Evolutionary conservation across 2,888 invertebrate species (phyloP), one percentile per base, ranked within the genome.

Genomic region (Drosophila testacea): DNA sequence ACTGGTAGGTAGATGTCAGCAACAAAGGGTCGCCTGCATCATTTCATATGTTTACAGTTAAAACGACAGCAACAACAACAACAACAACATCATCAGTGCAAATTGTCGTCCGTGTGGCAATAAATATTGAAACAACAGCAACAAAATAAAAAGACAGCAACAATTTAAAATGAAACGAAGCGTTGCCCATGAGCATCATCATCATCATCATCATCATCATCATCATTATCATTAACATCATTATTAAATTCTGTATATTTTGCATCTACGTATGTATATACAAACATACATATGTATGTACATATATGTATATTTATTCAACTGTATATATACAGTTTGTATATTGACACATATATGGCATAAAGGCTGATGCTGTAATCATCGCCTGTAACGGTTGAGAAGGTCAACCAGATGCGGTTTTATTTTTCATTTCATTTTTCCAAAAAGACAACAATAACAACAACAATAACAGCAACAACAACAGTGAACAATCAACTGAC

Each of bases 351-450:
- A 65, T 75, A 66, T 72, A 64, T 74, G 74, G 57, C 69, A 69
- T 51, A 59, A 65, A 78, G 61, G 36, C 68, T 64, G 82, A 74
- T 82, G 87, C 82, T 84, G 87, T 83, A 83, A 86, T 74, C 77
- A 74, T 47, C 13, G 56, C 66, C 81, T 83, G 81, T 83, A 84
- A 84, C 83, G 83, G 83, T 88, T 76, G 73, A 70, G 81, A 84
- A 84, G 83, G 83, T 84, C 87, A 84, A 81, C 88, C 87, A 88
- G 88, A 65, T 83, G 78, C 78, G 73, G 71, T 69, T 83, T 65
- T 30, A 4, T 30, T 30, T 30, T 30, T 30, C 30, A 30, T 30
- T 66, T 67, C 62, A 59, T 63, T 66, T 75, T 50, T 32, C 27
- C 44, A 44, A 57, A 16, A 2, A 13, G n/a, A 55, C 47, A 51